Conservation (phyloP, 1,140 invertebrate genomes). For the Gryllus bimaculatus region DNA sequence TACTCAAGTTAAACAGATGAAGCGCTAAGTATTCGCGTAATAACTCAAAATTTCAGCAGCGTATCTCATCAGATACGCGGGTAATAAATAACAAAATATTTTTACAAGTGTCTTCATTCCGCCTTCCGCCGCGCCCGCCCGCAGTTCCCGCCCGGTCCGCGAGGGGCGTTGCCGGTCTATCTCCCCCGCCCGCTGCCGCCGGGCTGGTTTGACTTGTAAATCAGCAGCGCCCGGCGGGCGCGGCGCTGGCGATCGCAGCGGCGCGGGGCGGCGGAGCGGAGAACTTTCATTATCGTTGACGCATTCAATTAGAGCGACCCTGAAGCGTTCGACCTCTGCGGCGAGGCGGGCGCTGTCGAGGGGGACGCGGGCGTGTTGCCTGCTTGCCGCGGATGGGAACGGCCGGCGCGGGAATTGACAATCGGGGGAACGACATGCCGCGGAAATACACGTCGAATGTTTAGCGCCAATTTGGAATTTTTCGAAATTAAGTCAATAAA, state of each 20-base stretch:
- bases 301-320: background rate
- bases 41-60: background rate
- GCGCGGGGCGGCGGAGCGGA: background rate
- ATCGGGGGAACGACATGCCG: too few species aligned
- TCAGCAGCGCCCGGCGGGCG: background rate
- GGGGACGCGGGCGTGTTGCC: too few species aligned
- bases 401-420: too few species aligned
- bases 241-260: background rate
- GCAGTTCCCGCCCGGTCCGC: too few species aligned
- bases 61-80: background rate
- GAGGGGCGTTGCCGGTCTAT: background rate
- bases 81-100: background rate
- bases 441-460: too few species aligned
- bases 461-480: too few species aligned
- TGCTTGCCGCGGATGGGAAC: too few species aligned
- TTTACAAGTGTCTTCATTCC: background rate
- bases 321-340: background rate
- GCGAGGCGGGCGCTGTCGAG: too few species aligned
- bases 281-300: background rate
- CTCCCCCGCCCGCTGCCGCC: background rate
- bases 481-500: too few species aligned
- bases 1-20: background rate
- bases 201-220: background rate
- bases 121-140: too few species aligned
- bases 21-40: background rate